Percentiles rank a stretch among this genome's conserved stretches.
phyloP scores from a whole-genome alignment of 1,140 invertebrate species.

The Bombus vancouverensis region DNA sequence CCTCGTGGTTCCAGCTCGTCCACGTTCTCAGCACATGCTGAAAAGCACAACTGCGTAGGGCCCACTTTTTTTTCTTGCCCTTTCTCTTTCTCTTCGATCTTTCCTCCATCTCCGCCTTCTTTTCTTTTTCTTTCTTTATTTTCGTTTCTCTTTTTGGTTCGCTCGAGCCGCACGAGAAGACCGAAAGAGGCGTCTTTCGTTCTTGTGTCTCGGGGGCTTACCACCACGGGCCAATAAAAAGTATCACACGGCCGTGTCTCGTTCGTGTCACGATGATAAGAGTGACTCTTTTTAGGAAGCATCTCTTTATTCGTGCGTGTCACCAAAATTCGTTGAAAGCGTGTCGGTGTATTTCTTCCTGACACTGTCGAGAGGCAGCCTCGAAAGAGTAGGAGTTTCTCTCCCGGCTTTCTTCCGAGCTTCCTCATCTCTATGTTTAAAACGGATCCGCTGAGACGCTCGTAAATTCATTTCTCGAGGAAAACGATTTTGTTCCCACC shows the following conservation, averaged over 20 bases:
- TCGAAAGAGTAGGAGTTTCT: constrained; percentile 24
- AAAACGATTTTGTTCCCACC: neutral
- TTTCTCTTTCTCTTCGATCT: neutral
- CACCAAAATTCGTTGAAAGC: constrained; percentile 51
- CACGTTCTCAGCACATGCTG: constrained; percentile 33
- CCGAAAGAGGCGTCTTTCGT: constrained; percentile 7
- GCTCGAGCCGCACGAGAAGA: neutral
- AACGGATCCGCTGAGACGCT: neutral
- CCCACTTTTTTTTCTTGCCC: too few relatives aligned
- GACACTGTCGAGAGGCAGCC: neutral
- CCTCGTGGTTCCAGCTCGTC: constrained; percentile 18
- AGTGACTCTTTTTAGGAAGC: constrained; percentile 39
- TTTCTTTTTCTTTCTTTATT: neutral
- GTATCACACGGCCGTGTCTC: constrained; percentile 46
- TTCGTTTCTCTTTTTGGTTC: neutral
- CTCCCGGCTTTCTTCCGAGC: neutral
- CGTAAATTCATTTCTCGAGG: constrained; percentile 24
- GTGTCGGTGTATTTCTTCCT: constrained; percentile 46
- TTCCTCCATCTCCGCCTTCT: neutral
- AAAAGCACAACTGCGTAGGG: constrained; percentile 22
- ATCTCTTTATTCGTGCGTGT: constrained; percentile 51
- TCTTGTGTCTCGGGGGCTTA: constrained; percentile 24
- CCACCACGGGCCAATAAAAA: constrained; percentile 56
- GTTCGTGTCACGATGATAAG: constrained; percentile 55
- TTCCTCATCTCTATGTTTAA: neutral